Base-by-base conservation (phyloP, 2,797 vertebrate genomes). In the Myoxocephalus aenaeus region DNA sequence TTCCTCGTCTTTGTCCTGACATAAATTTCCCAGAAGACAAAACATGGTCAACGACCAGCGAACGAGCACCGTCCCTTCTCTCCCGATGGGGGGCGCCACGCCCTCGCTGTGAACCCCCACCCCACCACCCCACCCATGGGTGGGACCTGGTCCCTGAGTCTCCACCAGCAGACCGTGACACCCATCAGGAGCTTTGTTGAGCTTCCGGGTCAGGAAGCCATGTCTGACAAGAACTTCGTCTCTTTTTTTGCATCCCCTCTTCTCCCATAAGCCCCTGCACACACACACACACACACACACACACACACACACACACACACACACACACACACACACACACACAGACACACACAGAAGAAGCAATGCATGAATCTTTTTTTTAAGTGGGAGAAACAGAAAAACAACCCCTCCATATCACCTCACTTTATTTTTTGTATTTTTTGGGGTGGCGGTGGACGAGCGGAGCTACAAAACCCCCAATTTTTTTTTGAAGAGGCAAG, bases 401-500 rank as follows among this genome's bases (percentile, higher is more conserved):
- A 58, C 69, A 65, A 25, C 29, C 64, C 63, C 38, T 61, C 38
- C 25, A 0, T 59, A 75, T 79, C 81, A 68, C 61, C 82, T 86
- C 65, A 44, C 42, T 42, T 42, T 15, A 42, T 64, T 88, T 40
- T 18, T 11, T 54, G 9, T 44, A n/a, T 20, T 29, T 36, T 25
- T 67, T 20, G 56, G 32, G 7, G 40, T 27, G 1, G 44, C n/a
- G 25, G n/a, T 58, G 65, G 62, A 50, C 0, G 42, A 11, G 50
- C 18, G 51, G 70, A 66, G 44, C 48, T 72, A 70, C 77, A 79
- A 89, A 87, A 88, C 89, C 42, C 42, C 79, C 75, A 73, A 64
- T 85, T 91, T 3, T 48, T 15, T 92, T 94, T 93, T 93, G 88
- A 93, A 93, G 90, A 93, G 92, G 89, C 92, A 90, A 90, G 91